Base-by-base conservation (phyloP, 2,113 vertebrate genomes). In the Equus quagga region DNA sequence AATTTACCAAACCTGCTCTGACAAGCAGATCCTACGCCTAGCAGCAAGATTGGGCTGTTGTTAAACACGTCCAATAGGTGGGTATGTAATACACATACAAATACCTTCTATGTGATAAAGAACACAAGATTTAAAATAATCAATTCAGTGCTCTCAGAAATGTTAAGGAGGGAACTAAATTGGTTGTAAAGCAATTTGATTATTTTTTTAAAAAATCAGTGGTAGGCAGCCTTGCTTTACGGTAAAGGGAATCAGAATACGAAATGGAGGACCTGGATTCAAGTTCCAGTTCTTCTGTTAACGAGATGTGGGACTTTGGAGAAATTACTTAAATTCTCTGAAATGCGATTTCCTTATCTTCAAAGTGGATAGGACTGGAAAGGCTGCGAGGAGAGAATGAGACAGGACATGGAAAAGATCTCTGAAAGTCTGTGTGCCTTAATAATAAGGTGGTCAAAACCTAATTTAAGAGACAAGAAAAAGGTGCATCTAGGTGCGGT, bases 51-150 rank as follows among this genome's bases (percentile, higher is more conserved):
- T 36, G 31, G 10, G 31, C 31, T 94, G 26, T 58, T 87, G 86
- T 94, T 64, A 73, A 92, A 94, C 5, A 19, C 46, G 76, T 84
- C 28, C 76, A 88, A 78, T 81, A 89, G 91, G 72, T 31, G 36
- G 5, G 2, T 75, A 54, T 41, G 0, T 81, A 28, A 67, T 72
- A 89, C 36, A 83, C 33, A 82, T 33, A 44, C 1, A 78, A 36
- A 90, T 78, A 5, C 72, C 46, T 89, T 93, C 10, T 86, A 78
- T 67, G 13, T 89, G 64, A 75, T 72, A 92, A 78, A 78, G n/a
- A 79, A 65, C 13, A 84, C 84, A 56, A 94, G 12, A 94, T 84
- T 75, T 83, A 87, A 13, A 92, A 70, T 75, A 92, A 86, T 76
- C n/a, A 67, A 62, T 79, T 44, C 41, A 64, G 26, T 64, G 21